phyloP scores from a whole-genome alignment of 2,113 vertebrate species.

The Nycticorax nycticorax region DNA sequence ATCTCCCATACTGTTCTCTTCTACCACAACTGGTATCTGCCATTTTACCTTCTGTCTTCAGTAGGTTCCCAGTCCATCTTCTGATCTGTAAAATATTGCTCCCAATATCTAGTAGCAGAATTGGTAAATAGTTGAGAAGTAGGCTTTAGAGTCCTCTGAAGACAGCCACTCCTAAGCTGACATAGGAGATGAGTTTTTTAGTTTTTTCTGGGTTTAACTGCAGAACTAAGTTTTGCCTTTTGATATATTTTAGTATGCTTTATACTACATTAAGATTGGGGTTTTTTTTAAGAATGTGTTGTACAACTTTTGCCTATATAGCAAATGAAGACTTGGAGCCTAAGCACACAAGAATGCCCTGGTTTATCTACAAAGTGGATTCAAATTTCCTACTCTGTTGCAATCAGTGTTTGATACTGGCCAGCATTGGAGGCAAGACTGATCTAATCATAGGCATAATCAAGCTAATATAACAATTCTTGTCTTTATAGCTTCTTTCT shows the following conservation, averaged over 20 bases:
- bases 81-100: background rate
- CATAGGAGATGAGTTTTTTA: background rate
- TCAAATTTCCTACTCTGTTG: background rate
- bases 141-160: background rate
- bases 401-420: background rate
- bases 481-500: background rate
- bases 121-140: background rate
- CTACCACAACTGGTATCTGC: background rate
- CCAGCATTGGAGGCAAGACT: background rate
- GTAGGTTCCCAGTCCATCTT: background rate
- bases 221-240: background rate
- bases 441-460: background rate
- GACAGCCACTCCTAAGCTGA: background rate
- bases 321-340: background rate
- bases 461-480: background rate
- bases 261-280: background rate
- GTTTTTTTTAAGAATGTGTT: background rate
- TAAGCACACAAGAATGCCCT: background rate
- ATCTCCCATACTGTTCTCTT: background rate
- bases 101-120: background rate
- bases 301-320: background rate
- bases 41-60: background rate
- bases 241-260: background rate
- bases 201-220: background rate
- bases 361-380: background rate